Evolutionary conservation across 2,797 vertebrate species (phyloP).

Genomic region (Danionella dracula): DNA sequence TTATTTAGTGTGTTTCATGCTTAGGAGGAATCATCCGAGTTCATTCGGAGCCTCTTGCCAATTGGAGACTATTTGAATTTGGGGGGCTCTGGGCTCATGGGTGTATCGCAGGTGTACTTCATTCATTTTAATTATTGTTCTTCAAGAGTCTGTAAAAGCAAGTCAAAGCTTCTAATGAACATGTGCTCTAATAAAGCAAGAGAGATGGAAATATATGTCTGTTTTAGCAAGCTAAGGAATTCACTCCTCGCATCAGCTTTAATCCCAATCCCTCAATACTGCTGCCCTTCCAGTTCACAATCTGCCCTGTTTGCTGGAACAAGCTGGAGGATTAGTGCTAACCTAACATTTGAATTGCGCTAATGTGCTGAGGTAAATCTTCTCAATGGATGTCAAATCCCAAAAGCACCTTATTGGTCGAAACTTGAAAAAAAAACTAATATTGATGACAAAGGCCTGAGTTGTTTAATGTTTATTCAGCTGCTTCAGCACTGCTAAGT

Average conservation of each 20-base stretch:
- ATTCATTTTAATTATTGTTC: slow-evolving; percentile 23
- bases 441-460: slow-evolving; percentile 19
- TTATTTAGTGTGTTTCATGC: too few relatives aligned
- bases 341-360: slow-evolving; percentile 10
- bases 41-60: too few relatives aligned
- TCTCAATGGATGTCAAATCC: slow-evolving; percentile 3
- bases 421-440: background rate
- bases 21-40: too few relatives aligned
- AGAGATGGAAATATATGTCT: slow-evolving; percentile 1
- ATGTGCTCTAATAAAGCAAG: slow-evolving; percentile 24
- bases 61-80: too few relatives aligned
- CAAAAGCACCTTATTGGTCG: slow-evolving; percentile 11
- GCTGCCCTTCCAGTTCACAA: slow-evolving; percentile 11
- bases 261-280: slow-evolving; percentile 13
- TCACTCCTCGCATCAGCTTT: slow-evolving; percentile 6
- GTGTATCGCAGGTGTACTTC: slow-evolving; percentile 29
- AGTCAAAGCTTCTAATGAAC: slow-evolving; percentile 17
- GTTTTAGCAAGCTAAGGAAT: slow-evolving; percentile 12
- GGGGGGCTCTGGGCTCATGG: too few relatives aligned
- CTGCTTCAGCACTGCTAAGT: background rate
- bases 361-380: slow-evolving; percentile 5
- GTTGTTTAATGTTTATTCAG: slow-evolving; percentile 5
- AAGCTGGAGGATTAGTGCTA: slow-evolving; percentile 7
- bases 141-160: slow-evolving; percentile 25
- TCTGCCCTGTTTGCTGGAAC: slow-evolving; percentile 19